A percentile compares a stretch with the other conserved stretches of the same genome.
phyloP scores from a whole-genome alignment of 1,140 invertebrate genomes.

The Antheraea mylitta region DNA sequence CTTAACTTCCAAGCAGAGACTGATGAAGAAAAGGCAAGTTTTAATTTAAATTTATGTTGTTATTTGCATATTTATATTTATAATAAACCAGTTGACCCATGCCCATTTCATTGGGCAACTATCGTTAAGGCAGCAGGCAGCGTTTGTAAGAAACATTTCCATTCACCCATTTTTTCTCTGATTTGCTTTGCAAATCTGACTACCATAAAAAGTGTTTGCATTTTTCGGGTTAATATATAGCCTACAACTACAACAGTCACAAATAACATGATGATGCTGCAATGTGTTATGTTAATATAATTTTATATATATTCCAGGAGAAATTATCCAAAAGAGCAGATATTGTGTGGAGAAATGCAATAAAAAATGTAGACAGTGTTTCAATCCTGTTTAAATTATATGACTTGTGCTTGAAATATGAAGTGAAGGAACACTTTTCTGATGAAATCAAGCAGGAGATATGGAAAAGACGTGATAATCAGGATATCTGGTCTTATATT shows the following conservation, averaged over 20 bases:
- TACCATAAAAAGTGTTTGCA: too few species aligned
- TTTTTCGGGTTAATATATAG: too few species aligned
- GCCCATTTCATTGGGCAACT: too few species aligned
- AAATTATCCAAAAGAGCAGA: constrained; percentile 58
- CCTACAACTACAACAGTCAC: too few species aligned
- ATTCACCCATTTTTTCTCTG: too few species aligned
- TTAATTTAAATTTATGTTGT: not conserved
- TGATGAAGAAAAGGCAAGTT: constrained; percentile 56
- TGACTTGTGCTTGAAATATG: constrained; percentile 51
- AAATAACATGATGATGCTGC: too few species aligned
- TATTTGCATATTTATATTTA: too few species aligned
- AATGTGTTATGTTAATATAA: not conserved
- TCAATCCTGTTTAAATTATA: constrained; percentile 53
- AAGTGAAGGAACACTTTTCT: constrained; percentile 38
- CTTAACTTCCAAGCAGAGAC: constrained; percentile 40
- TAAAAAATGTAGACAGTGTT: constrained; percentile 47
- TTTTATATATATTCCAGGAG: constrained; percentile 37
- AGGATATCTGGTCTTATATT: constrained; percentile 63
- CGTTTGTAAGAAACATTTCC: too few species aligned
- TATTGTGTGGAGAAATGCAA: constrained; percentile 62
- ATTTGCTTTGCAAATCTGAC: too few species aligned
- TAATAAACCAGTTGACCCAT: too few species aligned
- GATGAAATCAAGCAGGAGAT: constrained; percentile 57
- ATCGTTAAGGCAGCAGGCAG: too few species aligned
- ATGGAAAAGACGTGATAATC: constrained; percentile 47